Conservation (phyloP, 2,113 vertebrate genomes). For the Apodemus sylvaticus region DNA sequence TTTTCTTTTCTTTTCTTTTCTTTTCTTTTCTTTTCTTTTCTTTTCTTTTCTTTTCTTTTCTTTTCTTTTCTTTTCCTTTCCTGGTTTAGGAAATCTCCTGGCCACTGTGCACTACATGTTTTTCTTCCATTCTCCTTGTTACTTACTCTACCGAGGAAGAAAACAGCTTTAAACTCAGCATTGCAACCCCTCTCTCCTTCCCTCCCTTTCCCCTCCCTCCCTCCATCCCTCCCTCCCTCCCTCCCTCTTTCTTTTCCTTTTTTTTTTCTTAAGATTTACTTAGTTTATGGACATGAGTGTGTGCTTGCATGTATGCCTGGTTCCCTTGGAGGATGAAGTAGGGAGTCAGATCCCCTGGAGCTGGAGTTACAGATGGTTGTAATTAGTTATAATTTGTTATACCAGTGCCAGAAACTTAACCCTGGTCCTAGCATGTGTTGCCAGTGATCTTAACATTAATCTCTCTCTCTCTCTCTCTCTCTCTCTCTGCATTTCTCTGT, state of each 20-base stretch:
- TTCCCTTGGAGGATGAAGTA: background rate
- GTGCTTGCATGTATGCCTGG: background rate
- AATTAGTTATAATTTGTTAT: background rate
- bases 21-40: too few relatives aligned
- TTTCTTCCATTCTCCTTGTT: background rate
- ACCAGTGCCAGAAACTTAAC: background rate
- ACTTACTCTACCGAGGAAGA: background rate
- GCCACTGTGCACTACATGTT: fast-evolving
- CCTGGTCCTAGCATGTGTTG: background rate
- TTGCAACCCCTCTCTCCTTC: background rate
- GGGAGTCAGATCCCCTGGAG: background rate
- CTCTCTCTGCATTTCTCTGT: background rate
- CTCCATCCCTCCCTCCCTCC: too few relatives aligned
- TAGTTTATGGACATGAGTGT: background rate
- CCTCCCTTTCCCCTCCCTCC: too few relatives aligned
- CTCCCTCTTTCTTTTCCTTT: background rate
- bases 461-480: background rate
- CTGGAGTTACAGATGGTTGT: background rate
- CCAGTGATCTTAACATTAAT: background rate
- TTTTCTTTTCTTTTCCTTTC: too few relatives aligned
- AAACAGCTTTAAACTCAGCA: background rate
- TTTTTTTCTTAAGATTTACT: background rate
- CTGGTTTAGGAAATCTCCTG: background rate
- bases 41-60: background rate
- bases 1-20: background rate